These are phyloP conservation scores for Gorsachius magnificus DNA, from an alignment of 2,797 vertebrate genomes.

Conservation along the genomic window DNA sequence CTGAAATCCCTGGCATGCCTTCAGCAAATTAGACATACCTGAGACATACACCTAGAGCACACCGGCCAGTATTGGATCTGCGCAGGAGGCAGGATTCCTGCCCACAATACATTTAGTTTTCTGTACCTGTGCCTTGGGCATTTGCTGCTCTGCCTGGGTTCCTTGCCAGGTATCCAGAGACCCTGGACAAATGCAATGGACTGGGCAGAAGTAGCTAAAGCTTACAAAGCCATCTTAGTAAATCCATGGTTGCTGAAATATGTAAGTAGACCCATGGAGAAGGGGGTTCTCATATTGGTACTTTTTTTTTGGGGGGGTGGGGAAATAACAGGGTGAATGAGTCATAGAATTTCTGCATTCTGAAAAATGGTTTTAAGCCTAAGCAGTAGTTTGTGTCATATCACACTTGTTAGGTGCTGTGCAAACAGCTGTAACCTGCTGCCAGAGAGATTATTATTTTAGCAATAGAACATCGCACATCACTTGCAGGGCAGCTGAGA, in stretches of 20 bases:
- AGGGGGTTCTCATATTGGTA: background rate
- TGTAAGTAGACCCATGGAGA: background rate
- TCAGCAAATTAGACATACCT: background rate
- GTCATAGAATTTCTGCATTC: background rate
- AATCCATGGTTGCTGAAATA: background rate
- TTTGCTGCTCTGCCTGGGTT: background rate
- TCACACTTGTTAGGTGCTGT: background rate
- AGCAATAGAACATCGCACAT: background rate
- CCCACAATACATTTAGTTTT: background rate
- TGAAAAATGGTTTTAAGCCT: background rate
- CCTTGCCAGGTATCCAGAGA: background rate
- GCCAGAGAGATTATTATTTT: background rate
- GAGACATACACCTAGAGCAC: background rate
- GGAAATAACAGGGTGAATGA: background rate
- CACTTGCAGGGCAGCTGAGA: background rate
- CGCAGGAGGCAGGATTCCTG: background rate
- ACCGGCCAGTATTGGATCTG: background rate
- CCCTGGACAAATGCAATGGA: background rate
- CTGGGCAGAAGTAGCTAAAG: background rate
- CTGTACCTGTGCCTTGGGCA: fast-evolving
- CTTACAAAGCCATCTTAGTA: background rate
- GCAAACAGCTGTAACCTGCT: background rate
- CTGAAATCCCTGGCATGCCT: background rate
- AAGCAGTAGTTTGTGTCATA: background rate
- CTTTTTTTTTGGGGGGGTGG: background rate